phyloP scores from a whole-genome alignment of 2,113 vertebrate genomes.

The Silurus meridionalis region DNA sequence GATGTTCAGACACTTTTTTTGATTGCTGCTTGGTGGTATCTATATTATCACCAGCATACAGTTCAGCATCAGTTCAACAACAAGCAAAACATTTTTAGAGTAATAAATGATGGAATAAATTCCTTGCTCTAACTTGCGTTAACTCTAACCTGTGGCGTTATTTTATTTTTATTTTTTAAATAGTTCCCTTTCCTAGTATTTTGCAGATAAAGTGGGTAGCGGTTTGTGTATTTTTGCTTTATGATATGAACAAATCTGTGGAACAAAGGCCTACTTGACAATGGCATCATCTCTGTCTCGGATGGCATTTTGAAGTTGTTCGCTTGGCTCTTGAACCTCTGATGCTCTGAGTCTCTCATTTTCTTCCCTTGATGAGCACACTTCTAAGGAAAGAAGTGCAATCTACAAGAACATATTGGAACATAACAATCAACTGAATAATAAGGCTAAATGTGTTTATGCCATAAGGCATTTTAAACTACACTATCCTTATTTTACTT shows the following conservation, averaged over 20 bases:
- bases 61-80: too few species aligned
- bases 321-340: constrained; percentile 82
- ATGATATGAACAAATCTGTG: background rate
- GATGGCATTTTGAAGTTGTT: constrained; percentile 92
- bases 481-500: background rate
- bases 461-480: background rate
- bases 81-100: too few species aligned
- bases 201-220: background rate
- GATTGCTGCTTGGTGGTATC: too few species aligned
- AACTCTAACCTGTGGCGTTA: too few species aligned
- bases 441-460: background rate
- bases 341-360: constrained; percentile 78
- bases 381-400: constrained; percentile 88
- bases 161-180: too few species aligned
- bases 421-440: background rate
- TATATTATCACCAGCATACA: too few species aligned
- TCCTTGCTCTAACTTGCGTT: too few species aligned
- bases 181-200: background rate
- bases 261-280: constrained; percentile 80
- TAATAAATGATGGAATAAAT: too few species aligned
- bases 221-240: background rate
- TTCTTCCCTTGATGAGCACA: constrained; percentile 85
- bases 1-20: too few species aligned
- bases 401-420: constrained; percentile 71
- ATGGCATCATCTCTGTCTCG: constrained; percentile 94